Conservation (phyloP, 2,113 vertebrate species). For the Scomber japonicus region DNA sequence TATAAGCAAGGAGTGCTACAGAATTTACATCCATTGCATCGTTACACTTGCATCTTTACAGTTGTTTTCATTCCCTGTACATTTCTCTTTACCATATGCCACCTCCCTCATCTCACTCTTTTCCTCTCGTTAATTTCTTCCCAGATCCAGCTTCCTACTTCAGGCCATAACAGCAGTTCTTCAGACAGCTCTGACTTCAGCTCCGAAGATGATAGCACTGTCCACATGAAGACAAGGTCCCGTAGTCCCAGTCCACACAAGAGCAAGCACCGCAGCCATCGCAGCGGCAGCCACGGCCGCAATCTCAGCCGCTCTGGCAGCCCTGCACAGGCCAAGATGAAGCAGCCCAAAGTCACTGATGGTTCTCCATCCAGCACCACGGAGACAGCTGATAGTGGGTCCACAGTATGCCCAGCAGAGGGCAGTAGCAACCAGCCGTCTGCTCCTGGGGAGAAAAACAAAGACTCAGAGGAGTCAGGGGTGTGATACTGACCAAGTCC, state of each 20-base stretch:
- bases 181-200: constrained; percentile 90
- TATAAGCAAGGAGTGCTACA: too few species aligned
- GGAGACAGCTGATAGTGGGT: background rate
- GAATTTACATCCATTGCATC: background rate
- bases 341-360: constrained; percentile 81
- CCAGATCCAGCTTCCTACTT: constrained; percentile 92
- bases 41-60: background rate
- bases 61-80: background rate
- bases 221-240: constrained; percentile 88
- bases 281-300: constrained; percentile 83
- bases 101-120: background rate
- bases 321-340: constrained; percentile 84
- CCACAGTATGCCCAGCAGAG: constrained; percentile 63
- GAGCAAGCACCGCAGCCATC: constrained; percentile 83
- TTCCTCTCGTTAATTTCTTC: background rate
- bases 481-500: constrained; percentile 57
- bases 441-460: constrained; percentile 29
- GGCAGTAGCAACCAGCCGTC: constrained; percentile 53
- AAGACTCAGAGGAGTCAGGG: constrained; percentile 54
- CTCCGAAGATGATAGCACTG: constrained; percentile 92
- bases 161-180: constrained; percentile 83
- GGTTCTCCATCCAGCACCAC: background rate
- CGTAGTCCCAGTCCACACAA: constrained; percentile 91
- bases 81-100: background rate
- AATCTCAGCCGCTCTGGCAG: constrained; percentile 77